Evolutionary conservation across 2,113 vertebrate species (phyloP).

Genomic region (Centrocercus urophasianus): DNA sequence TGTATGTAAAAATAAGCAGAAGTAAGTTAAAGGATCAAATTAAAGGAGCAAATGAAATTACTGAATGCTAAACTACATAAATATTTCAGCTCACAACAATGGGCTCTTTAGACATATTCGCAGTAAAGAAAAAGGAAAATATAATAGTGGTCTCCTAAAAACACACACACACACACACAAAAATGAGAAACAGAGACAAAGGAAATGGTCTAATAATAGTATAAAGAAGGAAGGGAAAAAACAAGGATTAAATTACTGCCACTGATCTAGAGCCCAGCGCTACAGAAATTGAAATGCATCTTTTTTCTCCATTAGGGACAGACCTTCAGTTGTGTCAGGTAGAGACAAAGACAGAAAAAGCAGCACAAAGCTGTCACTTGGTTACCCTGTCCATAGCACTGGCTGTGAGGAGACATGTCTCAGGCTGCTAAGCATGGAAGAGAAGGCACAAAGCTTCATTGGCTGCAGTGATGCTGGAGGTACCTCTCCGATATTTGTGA

Average conservation of each 20-base stretch:
- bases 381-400: not conserved
- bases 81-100: conserved; percentile 68
- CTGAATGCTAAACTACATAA: conserved; percentile 71
- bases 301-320: not conserved
- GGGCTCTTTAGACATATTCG: conserved; percentile 48
- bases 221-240: conserved; percentile 10
- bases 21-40: conserved; percentile 70
- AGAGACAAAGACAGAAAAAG: not conserved
- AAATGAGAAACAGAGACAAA: conserved; percentile 57
- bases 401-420: not conserved
- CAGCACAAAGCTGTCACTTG: not conserved
- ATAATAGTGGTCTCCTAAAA: conserved; percentile 63
- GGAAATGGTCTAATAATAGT: conserved; percentile 32
- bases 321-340: not conserved
- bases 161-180: not conserved
- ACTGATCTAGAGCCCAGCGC: not conserved
- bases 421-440: not conserved
- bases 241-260: conserved; percentile 35
- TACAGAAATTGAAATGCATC: not conserved
- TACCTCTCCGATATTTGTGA: not conserved
- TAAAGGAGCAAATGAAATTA: conserved; percentile 68
- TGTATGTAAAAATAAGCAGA: conserved; percentile 74
- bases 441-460: not conserved
- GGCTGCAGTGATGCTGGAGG: not conserved
- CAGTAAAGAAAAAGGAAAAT: conserved; percentile 60